Evolutionary conservation across 2,113 vertebrate species (phyloP).

Genomic region (Malurus elegans): DNA sequence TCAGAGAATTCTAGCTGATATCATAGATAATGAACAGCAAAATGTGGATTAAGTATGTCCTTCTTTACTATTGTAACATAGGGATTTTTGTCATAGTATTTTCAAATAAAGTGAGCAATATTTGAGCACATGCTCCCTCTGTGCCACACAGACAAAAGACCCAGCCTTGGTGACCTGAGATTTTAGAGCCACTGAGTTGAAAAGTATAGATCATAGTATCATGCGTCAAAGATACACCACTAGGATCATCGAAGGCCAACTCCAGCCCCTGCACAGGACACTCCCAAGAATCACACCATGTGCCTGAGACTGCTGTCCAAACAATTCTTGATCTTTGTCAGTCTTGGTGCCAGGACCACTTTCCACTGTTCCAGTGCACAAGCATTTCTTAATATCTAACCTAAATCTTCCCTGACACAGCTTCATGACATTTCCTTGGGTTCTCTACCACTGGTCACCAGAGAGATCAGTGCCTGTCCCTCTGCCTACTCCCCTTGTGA

Average conservation of each 20-base stretch:
- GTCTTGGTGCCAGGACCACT: neutral
- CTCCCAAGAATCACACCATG: neutral
- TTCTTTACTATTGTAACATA: neutral
- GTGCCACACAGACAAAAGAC: neutral
- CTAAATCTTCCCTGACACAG: neutral
- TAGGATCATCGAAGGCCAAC: neutral
- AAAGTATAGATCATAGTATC: neutral
- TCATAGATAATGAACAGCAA: neutral
- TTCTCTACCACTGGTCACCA: neutral
- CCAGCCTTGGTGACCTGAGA: neutral
- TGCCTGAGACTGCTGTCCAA: neutral
- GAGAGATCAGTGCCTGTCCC: neutral
- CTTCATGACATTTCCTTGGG: neutral
- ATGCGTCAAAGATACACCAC: no score
- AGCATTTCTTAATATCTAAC: neutral
- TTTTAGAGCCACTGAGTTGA: neutral
- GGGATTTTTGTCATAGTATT: neutral
- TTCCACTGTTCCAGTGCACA: neutral
- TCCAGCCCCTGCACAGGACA: neutral
- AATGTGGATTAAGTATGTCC: neutral
- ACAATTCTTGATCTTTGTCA: neutral
- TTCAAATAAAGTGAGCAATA: neutral
- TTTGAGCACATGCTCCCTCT: neutral
- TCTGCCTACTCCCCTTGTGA: neutral
- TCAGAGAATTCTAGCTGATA: neutral